Percentiles rank a stretch among this genome's conserved stretches.
Evolutionary conservation across 2,113 vertebrate genomes (phyloP).

Genomic region (Pomatorhinus ruficollis): DNA sequence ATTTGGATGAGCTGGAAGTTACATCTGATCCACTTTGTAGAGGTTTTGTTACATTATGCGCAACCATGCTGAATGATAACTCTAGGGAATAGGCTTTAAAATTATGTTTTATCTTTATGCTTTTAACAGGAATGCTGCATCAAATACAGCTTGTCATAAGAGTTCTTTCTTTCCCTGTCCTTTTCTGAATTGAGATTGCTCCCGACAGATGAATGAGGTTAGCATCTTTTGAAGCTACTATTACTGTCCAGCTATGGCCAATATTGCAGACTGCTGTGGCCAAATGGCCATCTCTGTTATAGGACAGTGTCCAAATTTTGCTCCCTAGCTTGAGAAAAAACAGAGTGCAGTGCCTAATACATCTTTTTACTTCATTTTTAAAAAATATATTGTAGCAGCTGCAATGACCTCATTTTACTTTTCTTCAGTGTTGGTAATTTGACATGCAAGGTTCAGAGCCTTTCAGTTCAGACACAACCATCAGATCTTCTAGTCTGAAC

Average conservation of each 20-base stretch:
- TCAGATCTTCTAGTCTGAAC: neutral
- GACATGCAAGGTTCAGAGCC: neutral
- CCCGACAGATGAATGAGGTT: neutral
- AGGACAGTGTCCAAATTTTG: neutral
- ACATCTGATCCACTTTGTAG: fast-evolving
- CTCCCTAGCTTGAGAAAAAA: neutral
- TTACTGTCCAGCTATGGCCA: neutral
- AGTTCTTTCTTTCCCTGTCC: neutral
- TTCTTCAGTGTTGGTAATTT: neutral
- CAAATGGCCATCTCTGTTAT: neutral
- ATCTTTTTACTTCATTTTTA: neutral
- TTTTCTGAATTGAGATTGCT: neutral
- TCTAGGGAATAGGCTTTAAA: neutral
- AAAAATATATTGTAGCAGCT: neutral
- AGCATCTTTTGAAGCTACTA: neutral
- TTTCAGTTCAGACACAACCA: neutral
- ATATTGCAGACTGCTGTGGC: neutral
- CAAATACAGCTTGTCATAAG: neutral
- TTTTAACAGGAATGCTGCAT: neutral
- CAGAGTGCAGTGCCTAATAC: neutral
- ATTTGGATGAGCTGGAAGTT: neutral
- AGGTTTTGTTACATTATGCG: neutral
- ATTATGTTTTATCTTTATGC: neutral
- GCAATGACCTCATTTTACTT: neutral
- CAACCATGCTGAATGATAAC: neutral